Percentiles rank a stretch among this genome's conserved stretches.
phyloP scores from a whole-genome alignment of 2,888 invertebrate genomes.

The Nomada hirtipes region DNA sequence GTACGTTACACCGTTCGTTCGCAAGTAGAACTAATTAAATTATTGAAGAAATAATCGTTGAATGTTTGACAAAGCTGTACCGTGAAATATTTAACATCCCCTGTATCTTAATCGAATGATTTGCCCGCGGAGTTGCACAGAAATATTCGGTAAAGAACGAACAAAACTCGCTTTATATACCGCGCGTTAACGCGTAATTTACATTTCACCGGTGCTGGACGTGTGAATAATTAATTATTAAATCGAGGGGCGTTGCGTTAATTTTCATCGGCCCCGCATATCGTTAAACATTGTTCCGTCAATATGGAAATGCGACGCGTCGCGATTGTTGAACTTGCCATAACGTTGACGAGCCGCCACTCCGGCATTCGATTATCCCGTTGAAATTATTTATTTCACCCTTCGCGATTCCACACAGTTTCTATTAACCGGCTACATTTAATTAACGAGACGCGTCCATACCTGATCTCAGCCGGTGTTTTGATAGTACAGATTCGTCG shows the following conservation, averaged over 20 bases:
- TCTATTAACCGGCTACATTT: constrained; percentile 33
- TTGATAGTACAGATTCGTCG: constrained; percentile 14
- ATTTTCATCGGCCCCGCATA: constrained; percentile 17
- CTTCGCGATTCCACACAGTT: constrained; percentile 11
- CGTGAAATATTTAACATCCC: no score
- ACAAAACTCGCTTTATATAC: not conserved
- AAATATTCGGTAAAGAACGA: not conserved
- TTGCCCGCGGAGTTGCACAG: not conserved
- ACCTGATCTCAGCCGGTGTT: not conserved
- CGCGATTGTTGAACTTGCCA: constrained; percentile 21
- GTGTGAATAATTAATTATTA: constrained; percentile 52
- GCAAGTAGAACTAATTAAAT: no score
- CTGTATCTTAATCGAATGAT: not conserved
- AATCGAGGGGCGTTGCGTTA: constrained; percentile 26
- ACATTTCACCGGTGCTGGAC: constrained; percentile 9
- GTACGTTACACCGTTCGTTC: no score
- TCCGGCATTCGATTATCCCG: constrained; percentile 19
- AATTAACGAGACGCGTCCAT: constrained; percentile 18
- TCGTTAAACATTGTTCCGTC: constrained; percentile 41
- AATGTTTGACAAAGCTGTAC: no score
- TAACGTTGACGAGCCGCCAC: constrained; percentile 30
- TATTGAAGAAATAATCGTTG: no score
- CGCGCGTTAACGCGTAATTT: constrained; percentile 2
- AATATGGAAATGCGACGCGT: constrained; percentile 33
- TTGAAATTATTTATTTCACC: constrained; percentile 33